phyloP scores from a whole-genome alignment of 2,113 vertebrate genomes.

The Chunga burmeisteri region DNA sequence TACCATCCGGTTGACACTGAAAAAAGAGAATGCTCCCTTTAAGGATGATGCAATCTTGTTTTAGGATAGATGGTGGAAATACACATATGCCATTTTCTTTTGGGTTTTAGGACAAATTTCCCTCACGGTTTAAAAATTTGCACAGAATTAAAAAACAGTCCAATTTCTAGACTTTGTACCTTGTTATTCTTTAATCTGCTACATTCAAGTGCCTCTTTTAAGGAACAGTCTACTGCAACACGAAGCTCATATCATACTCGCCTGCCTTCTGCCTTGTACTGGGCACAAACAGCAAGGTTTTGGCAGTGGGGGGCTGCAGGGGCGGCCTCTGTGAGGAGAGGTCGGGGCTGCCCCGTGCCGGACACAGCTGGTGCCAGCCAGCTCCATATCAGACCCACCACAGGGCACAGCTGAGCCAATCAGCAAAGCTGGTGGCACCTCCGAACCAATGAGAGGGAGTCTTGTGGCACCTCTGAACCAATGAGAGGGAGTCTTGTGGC shows the following conservation, averaged over 20 bases:
- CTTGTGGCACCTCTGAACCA: no score
- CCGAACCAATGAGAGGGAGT: not conserved
- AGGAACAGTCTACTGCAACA: not conserved
- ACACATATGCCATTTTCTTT: not conserved
- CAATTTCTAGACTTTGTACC: not conserved
- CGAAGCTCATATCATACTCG: accelerated
- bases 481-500: no score
- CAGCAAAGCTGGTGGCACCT: not conserved
- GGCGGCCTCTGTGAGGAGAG: not conserved
- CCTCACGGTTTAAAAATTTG: not conserved
- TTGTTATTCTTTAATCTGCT: not conserved
- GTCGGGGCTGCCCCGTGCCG: accelerated
- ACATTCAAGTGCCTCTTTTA: not conserved
- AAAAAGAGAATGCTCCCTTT: not conserved
- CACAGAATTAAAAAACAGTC: not conserved
- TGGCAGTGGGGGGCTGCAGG: accelerated
- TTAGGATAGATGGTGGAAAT: not conserved
- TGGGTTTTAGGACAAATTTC: not conserved
- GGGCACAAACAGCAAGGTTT: not conserved
- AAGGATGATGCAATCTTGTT: not conserved
- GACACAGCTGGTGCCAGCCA: not conserved
- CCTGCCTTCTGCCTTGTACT: not conserved
- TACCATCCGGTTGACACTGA: not conserved
- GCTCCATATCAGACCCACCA: accelerated
- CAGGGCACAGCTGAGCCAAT: not conserved